Evolutionary conservation across 2,113 vertebrate species (phyloP).

Genomic region (Pelecanus crispus): DNA sequence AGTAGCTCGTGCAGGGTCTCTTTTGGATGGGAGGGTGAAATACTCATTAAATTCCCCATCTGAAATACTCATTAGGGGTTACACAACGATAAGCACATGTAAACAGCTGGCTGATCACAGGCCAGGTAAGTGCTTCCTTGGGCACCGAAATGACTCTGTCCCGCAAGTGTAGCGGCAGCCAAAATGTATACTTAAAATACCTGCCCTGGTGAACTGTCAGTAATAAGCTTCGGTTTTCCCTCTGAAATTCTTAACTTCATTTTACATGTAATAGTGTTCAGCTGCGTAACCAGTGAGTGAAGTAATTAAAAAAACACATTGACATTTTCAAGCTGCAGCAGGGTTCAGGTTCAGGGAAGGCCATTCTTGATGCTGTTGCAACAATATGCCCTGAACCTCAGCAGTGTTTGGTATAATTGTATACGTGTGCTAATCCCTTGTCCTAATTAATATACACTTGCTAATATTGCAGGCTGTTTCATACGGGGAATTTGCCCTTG

Average conservation of each 20-base stretch:
- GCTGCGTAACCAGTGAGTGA: background rate
- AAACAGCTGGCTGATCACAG: background rate
- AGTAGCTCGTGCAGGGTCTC: background rate
- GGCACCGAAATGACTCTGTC: background rate
- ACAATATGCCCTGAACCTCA: background rate
- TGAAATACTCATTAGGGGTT: background rate
- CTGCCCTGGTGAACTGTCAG: background rate
- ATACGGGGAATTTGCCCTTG: background rate
- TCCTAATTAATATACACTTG: background rate
- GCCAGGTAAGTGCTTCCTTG: background rate
- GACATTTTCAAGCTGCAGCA: background rate
- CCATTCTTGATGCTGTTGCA: background rate
- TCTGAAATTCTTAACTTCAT: background rate
- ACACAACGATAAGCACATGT: background rate
- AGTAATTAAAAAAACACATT: background rate
- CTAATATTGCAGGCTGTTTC: background rate
- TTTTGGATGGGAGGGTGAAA: background rate
- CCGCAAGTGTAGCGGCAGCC: background rate
- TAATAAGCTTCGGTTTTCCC: background rate
- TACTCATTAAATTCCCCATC: background rate
- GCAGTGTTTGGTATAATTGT: background rate
- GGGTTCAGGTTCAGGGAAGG: background rate
- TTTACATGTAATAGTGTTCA: background rate
- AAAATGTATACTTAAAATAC: background rate
- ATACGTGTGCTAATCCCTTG: background rate